Evolutionary conservation across 2,888 invertebrate genomes (phyloP).

Genomic region (Caenorhabditis sp.): DNA sequence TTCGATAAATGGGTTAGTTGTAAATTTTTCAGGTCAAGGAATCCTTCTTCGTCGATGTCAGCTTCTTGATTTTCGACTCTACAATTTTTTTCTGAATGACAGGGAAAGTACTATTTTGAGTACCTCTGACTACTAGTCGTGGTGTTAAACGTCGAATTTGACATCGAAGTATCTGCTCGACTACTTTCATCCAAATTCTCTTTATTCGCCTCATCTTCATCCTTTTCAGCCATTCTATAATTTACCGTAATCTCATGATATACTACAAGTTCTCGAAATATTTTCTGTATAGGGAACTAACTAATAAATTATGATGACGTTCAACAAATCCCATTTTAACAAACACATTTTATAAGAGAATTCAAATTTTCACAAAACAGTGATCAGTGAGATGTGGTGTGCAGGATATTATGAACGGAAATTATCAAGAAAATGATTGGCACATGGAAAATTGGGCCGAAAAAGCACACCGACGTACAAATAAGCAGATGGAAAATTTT

Average conservation of each 20-base stretch:
- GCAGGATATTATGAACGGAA: background rate
- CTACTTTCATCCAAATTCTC: conserved; percentile 29
- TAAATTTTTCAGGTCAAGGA: conserved; percentile 23
- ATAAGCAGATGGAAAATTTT: background rate
- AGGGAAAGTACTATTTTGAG: background rate
- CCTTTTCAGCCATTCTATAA: conserved; percentile 4
- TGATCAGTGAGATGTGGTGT: background rate
- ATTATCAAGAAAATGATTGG: background rate
- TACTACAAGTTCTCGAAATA: background rate
- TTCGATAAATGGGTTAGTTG: conserved; percentile 26
- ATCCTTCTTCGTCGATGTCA: conserved; percentile 11
- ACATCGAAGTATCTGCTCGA: conserved; percentile 20
- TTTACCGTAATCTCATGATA: too few species aligned
- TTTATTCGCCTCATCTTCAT: conserved; percentile 15
- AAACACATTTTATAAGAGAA: background rate
- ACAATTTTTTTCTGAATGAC: background rate
- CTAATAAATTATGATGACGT: too few species aligned
- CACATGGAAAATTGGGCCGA: conserved; percentile 12
- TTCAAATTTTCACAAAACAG: background rate
- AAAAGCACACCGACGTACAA: background rate
- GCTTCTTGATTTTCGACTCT: conserved; percentile 36
- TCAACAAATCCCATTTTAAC: background rate
- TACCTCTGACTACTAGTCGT: background rate
- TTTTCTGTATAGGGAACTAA: background rate
- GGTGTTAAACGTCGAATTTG: conserved; percentile 21